A percentile compares a stretch with the other conserved stretches of the same genome.
Evolutionary conservation across 2,888 invertebrate species (phyloP).

Genomic region (Mantis religiosa): DNA sequence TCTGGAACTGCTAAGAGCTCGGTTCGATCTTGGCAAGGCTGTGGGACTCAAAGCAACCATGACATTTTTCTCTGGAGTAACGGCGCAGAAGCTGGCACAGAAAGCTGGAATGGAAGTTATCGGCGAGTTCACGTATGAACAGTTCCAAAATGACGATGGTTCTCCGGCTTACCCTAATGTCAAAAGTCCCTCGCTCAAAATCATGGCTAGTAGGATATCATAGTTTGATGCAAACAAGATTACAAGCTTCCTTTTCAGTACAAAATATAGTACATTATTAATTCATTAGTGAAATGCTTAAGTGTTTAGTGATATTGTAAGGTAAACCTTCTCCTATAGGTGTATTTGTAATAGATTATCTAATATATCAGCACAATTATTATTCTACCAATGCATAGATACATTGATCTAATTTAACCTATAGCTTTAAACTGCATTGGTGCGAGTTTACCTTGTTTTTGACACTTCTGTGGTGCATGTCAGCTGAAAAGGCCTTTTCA

Average conservation of each 20-base stretch:
- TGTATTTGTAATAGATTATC: no score
- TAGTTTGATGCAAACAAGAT: not conserved
- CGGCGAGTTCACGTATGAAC: not conserved
- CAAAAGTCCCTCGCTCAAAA: not conserved
- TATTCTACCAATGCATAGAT: no score
- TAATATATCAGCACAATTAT: no score
- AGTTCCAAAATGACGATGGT: not conserved
- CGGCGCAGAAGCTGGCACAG: not conserved
- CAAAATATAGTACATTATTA: not conserved
- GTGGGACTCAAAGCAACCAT: not conserved
- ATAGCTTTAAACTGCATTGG: no score
- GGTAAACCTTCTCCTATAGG: no score
- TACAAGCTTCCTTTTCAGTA: no score
- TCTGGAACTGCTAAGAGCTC: conserved; percentile 45
- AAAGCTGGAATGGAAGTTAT: not conserved
- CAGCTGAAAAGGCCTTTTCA: no score
- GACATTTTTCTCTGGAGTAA: not conserved
- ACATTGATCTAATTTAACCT: no score
- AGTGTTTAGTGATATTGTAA: no score
- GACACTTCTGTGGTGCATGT: no score
- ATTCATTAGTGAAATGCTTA: no score
- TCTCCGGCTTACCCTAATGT: not conserved
- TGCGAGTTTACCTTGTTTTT: no score
- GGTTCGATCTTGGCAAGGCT: conserved; percentile 36
- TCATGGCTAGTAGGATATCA: not conserved